Evolutionary conservation across 2,113 vertebrate genomes (phyloP), one percentile per base, ranked within the genome.

Genomic region (Hemicordylus capensis): DNA sequence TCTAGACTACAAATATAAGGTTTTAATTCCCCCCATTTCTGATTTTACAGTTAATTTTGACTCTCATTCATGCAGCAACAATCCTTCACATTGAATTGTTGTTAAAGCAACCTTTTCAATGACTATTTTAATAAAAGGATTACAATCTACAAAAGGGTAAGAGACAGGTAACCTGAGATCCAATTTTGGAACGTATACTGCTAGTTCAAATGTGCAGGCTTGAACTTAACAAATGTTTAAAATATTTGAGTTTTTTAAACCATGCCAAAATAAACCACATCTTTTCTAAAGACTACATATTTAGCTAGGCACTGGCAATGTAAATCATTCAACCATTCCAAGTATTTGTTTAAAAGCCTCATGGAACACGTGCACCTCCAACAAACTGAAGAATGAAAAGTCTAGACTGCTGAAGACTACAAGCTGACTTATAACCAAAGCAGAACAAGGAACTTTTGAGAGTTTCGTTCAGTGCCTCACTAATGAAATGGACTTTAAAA

Each of bases 161-260:
- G 46, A 93, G 73, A 90, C 90, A 93, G 91, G 95, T 96, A 97
- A 97, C 91, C 70, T 37, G 95, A 97, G 95, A 96, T 90, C 89
- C 78, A 92, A 93, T 95, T 95, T 94, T 94, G 95, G 94, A 95
- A 95, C 76, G 88, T 91, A 94, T 91, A 92, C 94, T 95, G 94
- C 91, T 95, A 92, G 94, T 95, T 96, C 95, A 95, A 96, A 96
- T 96, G 92, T 97, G 94, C 97, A 97, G 96, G 96, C 96, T 97
- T 74, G 4, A 96, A 97, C 96, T 96, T 95, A 96, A 96, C 96
- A 96, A 97, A 97, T 96, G 96, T 96, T 96, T 97, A 96, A 96
- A 97, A 97, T 97, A 97, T 95, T 95, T 97, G 95, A 95, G 94
- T 96, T 96, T 96, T 95, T 94, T 90, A 96, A 94, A 96, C 90